Base-by-base conservation (phyloP, 2,113 vertebrate genomes). In the Peromyscus leucopus region DNA sequence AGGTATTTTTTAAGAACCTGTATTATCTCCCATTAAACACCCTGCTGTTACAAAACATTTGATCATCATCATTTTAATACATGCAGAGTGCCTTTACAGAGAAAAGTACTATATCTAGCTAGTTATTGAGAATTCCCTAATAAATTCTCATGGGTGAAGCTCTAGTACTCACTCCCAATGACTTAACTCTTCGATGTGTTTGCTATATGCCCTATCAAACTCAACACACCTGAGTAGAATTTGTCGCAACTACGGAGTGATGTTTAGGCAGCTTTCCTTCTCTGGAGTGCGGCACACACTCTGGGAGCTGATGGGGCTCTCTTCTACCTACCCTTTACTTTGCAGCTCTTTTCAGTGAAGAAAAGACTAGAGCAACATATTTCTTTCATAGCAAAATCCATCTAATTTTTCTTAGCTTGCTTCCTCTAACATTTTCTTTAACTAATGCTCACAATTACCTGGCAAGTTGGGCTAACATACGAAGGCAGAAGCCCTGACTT, bases 181-280 rank as follows among this genome's bases (percentile, higher is more conserved):
- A 95, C 98, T 96, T 95, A 89, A 97, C 97, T 98, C 96, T 97
- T 94, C 96, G 92, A 97, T 55, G 95, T 80, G 21, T 78, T 96
- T 90, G 95, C 97, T 96, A 90, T 92, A 92, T 94, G 24, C 51
- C 48, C 63, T 86, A 15, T n/a, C 28, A 78, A 79, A 39, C 31
- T 85, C 71, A 24, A 69, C 15, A 69, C 28, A 86, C 36, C n/a
- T 57, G 31, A 97, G 96, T 94, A 97, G 95, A 98, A 96, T 98
- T 97, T 97, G 96, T 95, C 98, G 90, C 59, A 92, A 98, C 96
- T 95, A 93, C 98, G 97, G 92, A 55, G 95, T 98, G 96, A 96
- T 95, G 97, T 96, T 97, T 92, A 97, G 89, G 97, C 95, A 97
- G 97, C 95, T 98, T 97, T 97, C 88, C 97, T 96, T 96, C 96